Evolutionary conservation across 1,140 invertebrate genomes (phyloP).

Genomic region (Helicoverpa zea): DNA sequence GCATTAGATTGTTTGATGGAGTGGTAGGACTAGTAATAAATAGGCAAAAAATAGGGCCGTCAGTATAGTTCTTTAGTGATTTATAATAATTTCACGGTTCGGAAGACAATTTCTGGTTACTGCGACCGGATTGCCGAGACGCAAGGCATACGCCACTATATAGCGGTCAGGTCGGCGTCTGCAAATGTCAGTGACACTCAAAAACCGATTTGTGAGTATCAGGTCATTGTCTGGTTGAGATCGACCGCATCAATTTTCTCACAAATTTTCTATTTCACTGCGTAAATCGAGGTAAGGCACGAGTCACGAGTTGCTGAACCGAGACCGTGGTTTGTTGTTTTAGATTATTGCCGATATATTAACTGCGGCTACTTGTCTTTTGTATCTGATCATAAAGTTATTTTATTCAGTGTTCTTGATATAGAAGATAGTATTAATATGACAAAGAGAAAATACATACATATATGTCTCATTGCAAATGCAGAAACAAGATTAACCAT

Average conservation of each 20-base stretch:
- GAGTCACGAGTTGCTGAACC: slow-evolving; percentile 71
- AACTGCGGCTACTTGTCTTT: background rate
- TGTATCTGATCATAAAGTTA: background rate
- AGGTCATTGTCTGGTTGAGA: slow-evolving; percentile 64
- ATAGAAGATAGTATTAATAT: too few relatives aligned
- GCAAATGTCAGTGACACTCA: slow-evolving; percentile 69
- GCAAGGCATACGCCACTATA: slow-evolving; percentile 37
- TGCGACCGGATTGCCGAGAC: slow-evolving; percentile 48
- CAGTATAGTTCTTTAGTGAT: slow-evolving; percentile 25
- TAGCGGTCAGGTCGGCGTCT: background rate
- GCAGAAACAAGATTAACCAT: too few relatives aligned
- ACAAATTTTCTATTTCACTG: slow-evolving; percentile 81
- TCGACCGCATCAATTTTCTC: slow-evolving; percentile 75
- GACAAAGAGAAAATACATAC: too few relatives aligned
- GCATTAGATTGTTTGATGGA: slow-evolving; percentile 17
- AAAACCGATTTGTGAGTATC: slow-evolving; percentile 64
- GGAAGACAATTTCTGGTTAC: slow-evolving; percentile 48
- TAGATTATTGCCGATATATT: background rate
- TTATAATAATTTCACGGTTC: slow-evolving; percentile 53
- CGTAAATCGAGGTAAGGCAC: slow-evolving; percentile 73
- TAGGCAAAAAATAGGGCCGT: background rate
- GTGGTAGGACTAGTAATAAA: background rate
- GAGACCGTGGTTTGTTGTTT: slow-evolving; percentile 50
- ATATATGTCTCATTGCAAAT: too few relatives aligned
- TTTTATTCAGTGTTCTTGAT: background rate